Base-by-base conservation (phyloP, 2,113 vertebrate species). In the Redunca redunca region DNA sequence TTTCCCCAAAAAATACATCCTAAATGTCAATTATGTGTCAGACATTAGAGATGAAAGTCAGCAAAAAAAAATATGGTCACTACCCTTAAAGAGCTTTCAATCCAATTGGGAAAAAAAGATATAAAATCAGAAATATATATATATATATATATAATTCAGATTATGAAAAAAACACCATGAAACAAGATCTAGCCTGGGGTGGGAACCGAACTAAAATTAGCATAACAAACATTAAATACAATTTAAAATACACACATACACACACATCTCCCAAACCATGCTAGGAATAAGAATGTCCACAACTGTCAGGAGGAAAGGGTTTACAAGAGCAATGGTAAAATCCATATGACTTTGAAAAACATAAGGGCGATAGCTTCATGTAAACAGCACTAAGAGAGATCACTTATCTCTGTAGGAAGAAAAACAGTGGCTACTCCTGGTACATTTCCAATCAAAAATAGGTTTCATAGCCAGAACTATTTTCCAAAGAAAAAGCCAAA, bases 401-500 rank as follows among this genome's bases (percentile, higher is more conserved):
- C 86, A 48, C 26, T 94, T 67, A 58, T 21, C 48, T 89, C 57
- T 90, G 28, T 23, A 85, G 80, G 88, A 92, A 97, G 62, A 92
- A 90, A 96, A 92, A 15, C 46, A 48, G 55, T 48, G 50, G 52
- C 9, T 40, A 86, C 23, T n/a, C 57, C 78, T 87, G 48, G 30
- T 80, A 36, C 43, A 95, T 84, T 90, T 96, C 55, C 43, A 93
- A 15, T 87, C 57, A 84, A 87, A 97, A 88, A 33, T 7, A 80
- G 40, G 19, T 67, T 95, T 95, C 43, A 53, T 13, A 55, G 43
- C 71, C 92, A 64, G 9, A 62, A 60, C 16, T 64, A 74, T 46
- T 95, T 90, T 88, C 74, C 71, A 98, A 43, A 23, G 60, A 92
- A 57, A 96, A 81, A 88, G 46, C 36, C 46, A 94, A 95, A 95